phyloP scores from a whole-genome alignment of 2,797 vertebrate species.

The Pseudopleuronectes americanus region DNA sequence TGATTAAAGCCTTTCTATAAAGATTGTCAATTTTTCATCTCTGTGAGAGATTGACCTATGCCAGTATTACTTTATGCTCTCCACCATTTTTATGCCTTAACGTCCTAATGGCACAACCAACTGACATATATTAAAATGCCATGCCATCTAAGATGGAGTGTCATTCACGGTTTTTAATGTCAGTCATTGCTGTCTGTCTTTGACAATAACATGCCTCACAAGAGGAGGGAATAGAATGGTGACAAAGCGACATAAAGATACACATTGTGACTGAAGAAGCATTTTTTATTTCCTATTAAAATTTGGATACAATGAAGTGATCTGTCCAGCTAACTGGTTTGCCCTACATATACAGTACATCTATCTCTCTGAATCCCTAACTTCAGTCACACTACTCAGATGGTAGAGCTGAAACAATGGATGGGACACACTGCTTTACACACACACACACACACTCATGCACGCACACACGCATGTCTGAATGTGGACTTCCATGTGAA shows the following conservation, averaged over 20 bases:
- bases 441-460: not conserved
- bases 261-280: conserved; percentile 22
- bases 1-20: not conserved
- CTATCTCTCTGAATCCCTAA: conserved; percentile 13
- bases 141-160: not conserved
- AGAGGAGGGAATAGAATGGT: conserved; percentile 2
- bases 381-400: not conserved
- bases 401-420: not conserved
- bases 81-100: not conserved
- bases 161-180: conserved; percentile 7
- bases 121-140: conserved; percentile 8
- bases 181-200: conserved; percentile 36
- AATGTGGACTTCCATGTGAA: conserved; percentile 56
- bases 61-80: not conserved
- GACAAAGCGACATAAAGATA: not conserved
- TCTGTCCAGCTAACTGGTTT: conserved; percentile 30
- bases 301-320: conserved; percentile 41
- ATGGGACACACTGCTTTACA: conserved; percentile 2
- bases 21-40: not conserved
- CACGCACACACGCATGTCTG: conserved; percentile 24
- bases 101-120: not conserved
- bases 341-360: not conserved
- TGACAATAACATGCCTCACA: conserved; percentile 9
- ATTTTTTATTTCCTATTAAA: conserved; percentile 10
- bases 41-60: not conserved